Conservation (phyloP, 2,797 vertebrate species). For the Cossypha caffra region DNA sequence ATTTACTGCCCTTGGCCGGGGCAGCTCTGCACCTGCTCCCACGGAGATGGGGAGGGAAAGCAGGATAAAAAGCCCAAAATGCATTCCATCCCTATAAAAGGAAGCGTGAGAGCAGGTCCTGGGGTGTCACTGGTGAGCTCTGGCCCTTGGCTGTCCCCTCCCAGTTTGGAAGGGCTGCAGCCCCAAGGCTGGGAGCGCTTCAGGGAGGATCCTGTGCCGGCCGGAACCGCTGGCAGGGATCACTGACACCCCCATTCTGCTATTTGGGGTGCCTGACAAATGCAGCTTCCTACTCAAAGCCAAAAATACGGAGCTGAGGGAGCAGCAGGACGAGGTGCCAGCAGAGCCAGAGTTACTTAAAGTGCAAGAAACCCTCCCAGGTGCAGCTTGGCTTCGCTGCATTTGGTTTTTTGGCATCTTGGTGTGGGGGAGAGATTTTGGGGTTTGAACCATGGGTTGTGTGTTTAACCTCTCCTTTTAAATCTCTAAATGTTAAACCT, state of each 20-base stretch:
- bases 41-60: conserved; percentile 10
- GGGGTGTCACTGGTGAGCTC: background rate
- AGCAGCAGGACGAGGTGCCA: background rate
- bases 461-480: background rate
- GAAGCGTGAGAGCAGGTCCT: background rate
- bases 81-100: conserved; percentile 70
- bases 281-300: conserved; percentile 69
- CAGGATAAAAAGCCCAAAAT: conserved; percentile 1
- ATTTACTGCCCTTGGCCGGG: background rate
- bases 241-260: conserved; percentile 63
- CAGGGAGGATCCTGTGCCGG: background rate
- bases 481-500: background rate
- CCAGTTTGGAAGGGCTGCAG: background rate
- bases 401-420: background rate
- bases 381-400: background rate
- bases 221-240: conserved; percentile 58
- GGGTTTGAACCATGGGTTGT: rapidly evolving
- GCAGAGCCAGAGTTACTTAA: conserved; percentile 14
- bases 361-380: background rate
- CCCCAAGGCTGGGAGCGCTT: background rate
- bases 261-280: conserved; percentile 70
- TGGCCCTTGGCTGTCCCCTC: background rate
- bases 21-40: conserved; percentile 31
- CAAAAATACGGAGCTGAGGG: conserved; percentile 66
- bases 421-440: background rate